These are phyloP conservation scores for Rhabdophis nuchalis DNA, from an alignment of 2,797 vertebrate genomes.

Conservation along the genomic window DNA sequence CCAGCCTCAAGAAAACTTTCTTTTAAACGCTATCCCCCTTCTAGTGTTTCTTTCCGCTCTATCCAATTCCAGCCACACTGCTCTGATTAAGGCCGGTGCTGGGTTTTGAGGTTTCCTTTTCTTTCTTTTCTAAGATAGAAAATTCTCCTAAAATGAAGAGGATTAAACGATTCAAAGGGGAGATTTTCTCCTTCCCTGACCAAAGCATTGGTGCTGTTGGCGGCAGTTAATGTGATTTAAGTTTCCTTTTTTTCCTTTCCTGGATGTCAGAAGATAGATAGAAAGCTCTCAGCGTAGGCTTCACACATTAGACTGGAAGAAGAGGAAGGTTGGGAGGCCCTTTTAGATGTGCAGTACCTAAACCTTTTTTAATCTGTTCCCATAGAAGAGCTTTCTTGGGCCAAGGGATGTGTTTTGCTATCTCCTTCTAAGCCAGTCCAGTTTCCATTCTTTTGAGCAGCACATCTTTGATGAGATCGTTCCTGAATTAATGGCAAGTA, in stretches of 20 bases:
- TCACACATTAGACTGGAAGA: constrained; percentile 4
- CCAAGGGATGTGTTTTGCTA: background rate
- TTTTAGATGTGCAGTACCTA: constrained; percentile 31
- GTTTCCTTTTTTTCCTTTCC: constrained; percentile 1
- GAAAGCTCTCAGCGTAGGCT: background rate
- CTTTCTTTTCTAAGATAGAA: background rate
- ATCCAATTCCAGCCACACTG: background rate
- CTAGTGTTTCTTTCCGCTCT: background rate
- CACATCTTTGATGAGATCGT: background rate
- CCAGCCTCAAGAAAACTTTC: background rate
- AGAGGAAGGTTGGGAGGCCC: constrained; percentile 23
- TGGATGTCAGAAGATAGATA: constrained; percentile 23
- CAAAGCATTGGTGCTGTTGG: background rate
- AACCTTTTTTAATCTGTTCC: background rate
- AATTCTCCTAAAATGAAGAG: background rate
- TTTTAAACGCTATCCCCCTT: background rate
- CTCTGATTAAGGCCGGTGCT: background rate
- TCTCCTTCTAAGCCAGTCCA: background rate
- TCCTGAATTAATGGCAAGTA: background rate
- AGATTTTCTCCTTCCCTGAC: background rate
- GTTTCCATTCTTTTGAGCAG: constrained; percentile 5
- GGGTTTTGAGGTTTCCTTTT: background rate
- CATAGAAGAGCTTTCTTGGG: background rate
- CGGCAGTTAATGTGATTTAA: background rate
- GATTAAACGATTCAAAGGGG: background rate